Evolutionary conservation across 2,113 vertebrate species (phyloP), one percentile per base, ranked within the genome.

Genomic region (Malurus cyaneus): DNA sequence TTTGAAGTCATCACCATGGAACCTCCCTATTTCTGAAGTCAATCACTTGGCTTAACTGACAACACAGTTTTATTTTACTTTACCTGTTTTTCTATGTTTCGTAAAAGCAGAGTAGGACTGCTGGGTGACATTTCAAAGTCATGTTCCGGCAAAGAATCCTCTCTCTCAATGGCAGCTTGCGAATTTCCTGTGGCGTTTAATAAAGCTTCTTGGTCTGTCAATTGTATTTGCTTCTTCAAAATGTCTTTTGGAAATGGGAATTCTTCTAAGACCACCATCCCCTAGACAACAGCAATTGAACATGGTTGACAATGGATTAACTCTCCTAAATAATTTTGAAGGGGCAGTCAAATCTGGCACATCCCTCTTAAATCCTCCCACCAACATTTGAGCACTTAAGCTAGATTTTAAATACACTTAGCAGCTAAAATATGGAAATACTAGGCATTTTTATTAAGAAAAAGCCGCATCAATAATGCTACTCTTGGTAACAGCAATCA

Each of bases 81-180:
- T 98, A 99, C 99, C 99, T 99, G 99, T 98, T 98, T 99, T 91
- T 99, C 98, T 97, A 99, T 99, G 98, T 99, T 99, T 94, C 98
- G 98, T 94, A 99, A 98, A 80, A 99, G 99, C 69, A 98, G 97
- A 28, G 98, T 98, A 70, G 99, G 99, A 89, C 99, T 99, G 98
- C 98, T 99, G 90, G 98, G 98, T 93, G 99, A 99, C 89, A 97
- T 97, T 97, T 99, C 99, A 85, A 98, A 98, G 96, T 98, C 98
- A 49, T 97, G 97, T 80, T 99, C 98, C 26, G 97, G 97, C 71
- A 98, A 89, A 80, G 96, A 95, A 95, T 98, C 97, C 96, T 95
- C 97, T 91, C 87, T 96, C 73, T 97, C 96, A 87, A 96, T 83
- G 60, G 97, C 74, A 91, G 95, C 79, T 95, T 97, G 96, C 36